Evolutionary conservation across 2,797 vertebrate species (phyloP), one percentile per base, ranked within the genome.

Genomic region (Amphiprion clarkii): DNA sequence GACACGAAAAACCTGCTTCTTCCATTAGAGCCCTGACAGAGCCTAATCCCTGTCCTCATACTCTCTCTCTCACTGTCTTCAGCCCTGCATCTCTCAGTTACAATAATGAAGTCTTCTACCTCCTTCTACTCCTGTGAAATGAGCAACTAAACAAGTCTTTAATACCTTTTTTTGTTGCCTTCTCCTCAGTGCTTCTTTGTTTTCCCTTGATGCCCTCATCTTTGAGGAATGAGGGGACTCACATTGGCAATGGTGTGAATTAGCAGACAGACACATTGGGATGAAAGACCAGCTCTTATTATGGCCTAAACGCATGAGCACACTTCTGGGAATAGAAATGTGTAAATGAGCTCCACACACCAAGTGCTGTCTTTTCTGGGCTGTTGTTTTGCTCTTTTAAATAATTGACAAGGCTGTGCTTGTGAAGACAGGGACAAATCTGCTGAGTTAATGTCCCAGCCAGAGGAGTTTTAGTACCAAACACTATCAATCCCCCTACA

Each of bases 381-480:
- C 87, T 87, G 89, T 93, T 93, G 93, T 94, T 94, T 92, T 89
- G 88, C 89, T 91, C 88, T 85, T 93, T 91, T 93, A 85, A 94
- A 95, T 94, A 93, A 94, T 91, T 94, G 92, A 94, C 93, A 92
- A 78, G 86, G 79, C 86, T 81, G 71, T 69, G 82, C 88, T 87
- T 77, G 87, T 83, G 87, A 89, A 90, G 90, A 93, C 91, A 81
- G 84, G 89, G 92, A 94, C 93, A 94, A 93, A 94, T 92, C 84
- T 84, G 86, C 90, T 67, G 83, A 89, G 91, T 89, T 93, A 91
- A 91, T 88, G 84, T 93, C 86, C 87, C 90, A 89, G 91, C 87
- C 87, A 87, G 82, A 93, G 86, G 90, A 89, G 75, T 82, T 89
- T 90, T 81, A 80, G 67, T 63, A 77, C 84, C 88, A 89, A 91